These are phyloP conservation scores for Pseudoatta argentina DNA, from an alignment of 1,140 invertebrate species.

Conservation along the genomic window DNA sequence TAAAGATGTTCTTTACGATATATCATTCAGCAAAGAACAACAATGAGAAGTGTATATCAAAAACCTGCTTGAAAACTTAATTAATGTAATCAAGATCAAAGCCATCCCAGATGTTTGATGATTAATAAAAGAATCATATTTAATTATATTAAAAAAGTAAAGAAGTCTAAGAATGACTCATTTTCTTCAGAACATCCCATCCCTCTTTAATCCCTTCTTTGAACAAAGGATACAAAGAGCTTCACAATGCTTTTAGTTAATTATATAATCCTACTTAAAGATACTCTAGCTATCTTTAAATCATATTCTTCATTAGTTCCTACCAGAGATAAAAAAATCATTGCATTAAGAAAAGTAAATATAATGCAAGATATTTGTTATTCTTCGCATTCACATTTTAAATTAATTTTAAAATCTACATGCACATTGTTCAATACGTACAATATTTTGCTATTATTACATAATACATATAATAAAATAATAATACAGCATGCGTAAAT, in stretches of 20 bases:
- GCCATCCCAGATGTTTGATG: background rate
- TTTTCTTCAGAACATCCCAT: background rate
- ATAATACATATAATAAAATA: background rate
- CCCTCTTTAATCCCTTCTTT: conserved; percentile 6
- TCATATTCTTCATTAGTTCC: background rate
- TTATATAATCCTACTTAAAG: conserved; percentile 24
- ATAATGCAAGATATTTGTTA: background rate
- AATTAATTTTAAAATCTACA: background rate
- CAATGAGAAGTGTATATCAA: background rate
- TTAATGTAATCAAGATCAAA: conserved; percentile 1
- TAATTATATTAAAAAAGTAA: conserved; percentile 5
- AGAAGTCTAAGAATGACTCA: background rate
- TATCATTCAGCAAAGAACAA: background rate
- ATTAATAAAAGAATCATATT: background rate
- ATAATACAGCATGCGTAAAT: background rate
- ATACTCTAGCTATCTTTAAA: background rate
- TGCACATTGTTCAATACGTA: background rate
- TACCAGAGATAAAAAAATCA: background rate
- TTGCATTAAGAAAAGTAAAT: background rate
- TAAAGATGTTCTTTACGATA: background rate
- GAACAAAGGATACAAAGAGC: conserved; percentile 1
- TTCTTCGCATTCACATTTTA: background rate
- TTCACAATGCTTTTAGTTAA: background rate
- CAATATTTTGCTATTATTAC: background rate
- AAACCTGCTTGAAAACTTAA: background rate